Percentiles rank a stretch among this genome's conserved stretches.
phyloP scores from a whole-genome alignment of 2,113 vertebrate species.

The Garra rufa region DNA sequence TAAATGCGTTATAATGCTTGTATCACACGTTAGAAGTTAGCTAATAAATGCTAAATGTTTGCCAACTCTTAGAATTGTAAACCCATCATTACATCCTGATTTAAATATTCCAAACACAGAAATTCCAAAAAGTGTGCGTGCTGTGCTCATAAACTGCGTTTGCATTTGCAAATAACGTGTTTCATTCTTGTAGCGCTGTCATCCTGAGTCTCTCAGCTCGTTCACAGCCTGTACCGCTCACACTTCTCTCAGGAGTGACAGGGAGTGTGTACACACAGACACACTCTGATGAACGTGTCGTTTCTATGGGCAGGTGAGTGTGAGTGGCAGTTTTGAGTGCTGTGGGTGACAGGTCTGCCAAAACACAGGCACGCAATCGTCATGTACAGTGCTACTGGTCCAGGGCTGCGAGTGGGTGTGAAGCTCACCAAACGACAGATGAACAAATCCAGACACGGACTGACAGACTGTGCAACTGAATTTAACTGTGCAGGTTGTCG shows the following conservation, averaged over 20 bases:
- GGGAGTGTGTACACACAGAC: constrained; percentile 24
- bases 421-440: background rate
- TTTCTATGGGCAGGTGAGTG: constrained; percentile 13
- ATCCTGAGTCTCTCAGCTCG: constrained; percentile 31
- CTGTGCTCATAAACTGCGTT: constrained; percentile 6
- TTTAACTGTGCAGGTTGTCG: background rate
- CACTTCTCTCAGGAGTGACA: constrained; percentile 36
- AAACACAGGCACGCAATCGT: constrained; percentile 31
- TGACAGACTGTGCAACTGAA: background rate
- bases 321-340: constrained; percentile 45
- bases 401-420: constrained; percentile 34
- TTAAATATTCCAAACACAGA: background rate
- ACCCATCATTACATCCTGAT: background rate
- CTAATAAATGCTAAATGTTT: background rate
- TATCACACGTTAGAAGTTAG: background rate
- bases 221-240: constrained; percentile 40
- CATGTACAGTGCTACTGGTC: constrained; percentile 1
- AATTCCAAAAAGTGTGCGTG: background rate
- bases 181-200: constrained; percentile 43
- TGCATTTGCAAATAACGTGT: constrained; percentile 31
- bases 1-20: background rate
- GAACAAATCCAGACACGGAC: constrained; percentile 19
- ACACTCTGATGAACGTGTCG: background rate
- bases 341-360: constrained; percentile 48
- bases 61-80: background rate